Base-by-base conservation (phyloP, 2,888 invertebrate species). In the Campaea margaritaria region DNA sequence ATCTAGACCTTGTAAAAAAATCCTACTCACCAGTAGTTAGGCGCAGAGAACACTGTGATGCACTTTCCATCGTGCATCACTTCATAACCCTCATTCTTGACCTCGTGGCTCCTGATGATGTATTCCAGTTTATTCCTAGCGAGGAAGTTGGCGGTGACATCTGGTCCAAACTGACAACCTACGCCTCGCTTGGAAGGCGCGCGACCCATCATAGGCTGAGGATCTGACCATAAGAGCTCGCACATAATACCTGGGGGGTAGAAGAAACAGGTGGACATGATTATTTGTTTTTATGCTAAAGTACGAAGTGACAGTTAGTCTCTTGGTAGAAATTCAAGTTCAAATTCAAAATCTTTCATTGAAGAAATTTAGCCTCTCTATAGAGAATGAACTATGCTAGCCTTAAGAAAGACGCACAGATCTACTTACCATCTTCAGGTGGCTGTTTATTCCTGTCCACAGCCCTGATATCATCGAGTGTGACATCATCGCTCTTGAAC, bases 31-130 rank as follows among this genome's bases (percentile, higher is more conserved):
- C 99, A 99, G 94, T 99, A 99, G 88, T 99, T 99, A 68, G 99
- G 99, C 73, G 99, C 99, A 0, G 99, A 99, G 94, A 99, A 99
- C 47, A 99, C 99, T 11, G 99, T 99, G 81, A 99, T 97, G 85
- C 99, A 99, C 82, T 97, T 97, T 38, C 98, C 98, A 79, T 97
- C 95, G 83, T 99, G 99, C 28, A 97, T 96, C 44, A 97, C 93
- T 89, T 99, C 99, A 82, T 99, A 99, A 0, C 99, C 99, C 57
- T 97, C 96, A 74, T 96, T 96, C 91, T 99, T 99, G 49, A 99
- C 99, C 86, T 99, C 99, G 85, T 99, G 99, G 87, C 98, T 98
- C 59, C 99, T 94, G 58, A 99, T 96, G 72, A 99, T 92, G 86
- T 99, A 99, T 76, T 98, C 97, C 54, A 99, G 93, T 27, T 96